Evolutionary conservation across 1,140 invertebrate species (phyloP), one percentile per base, ranked within the genome.

Genomic region (Lordiphosa stackelbergi): DNA sequence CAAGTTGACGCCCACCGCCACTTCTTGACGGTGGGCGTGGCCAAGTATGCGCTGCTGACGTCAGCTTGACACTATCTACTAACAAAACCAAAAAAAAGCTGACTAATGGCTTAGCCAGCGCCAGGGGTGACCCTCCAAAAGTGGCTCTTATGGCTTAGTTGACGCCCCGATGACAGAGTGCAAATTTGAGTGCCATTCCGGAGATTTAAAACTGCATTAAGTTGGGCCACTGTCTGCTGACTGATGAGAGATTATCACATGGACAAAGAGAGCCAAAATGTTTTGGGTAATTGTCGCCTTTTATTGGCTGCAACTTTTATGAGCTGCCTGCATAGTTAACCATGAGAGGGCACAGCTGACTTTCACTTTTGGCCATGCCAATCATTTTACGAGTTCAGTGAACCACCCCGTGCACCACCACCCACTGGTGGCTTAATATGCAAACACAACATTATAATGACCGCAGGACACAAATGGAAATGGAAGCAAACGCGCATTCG

Each of bases 271-370:
- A 40, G 35, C 37, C 35, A 37, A 55, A 31, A 31, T 31, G 24
- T 43, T 37, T 38, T 37, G 6, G 46, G 58, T 71, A 73, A 68
- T 73, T 73, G 70, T 65, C 60, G 70, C 46, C 57, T 54, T 69
- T 79, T 79, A 79, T 79, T 79, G 57, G 71, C 63, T 79, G 75
- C 66, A 81, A 69, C 69, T 81, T 68, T 78, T 73, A 78, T 58
- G 75, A 53, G 56, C 53, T 55, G 58, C 48, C 61, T 62, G 74
- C 74, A 66, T 79, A 73, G 74, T 79, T 79, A 60, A 48, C 31
- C 64, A 57, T 42, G 13, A 24, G 22, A 24, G 22, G 22, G 22
- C 22, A 24, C 5, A 62, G 47, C 58, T 61, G 48, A 64, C 71
- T 75, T 71, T 81, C 75, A 59, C 61, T 81, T 70, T 51, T 51